Percentiles rank a stretch among this genome's conserved stretches.
These are phyloP conservation scores for Plebejus melissa DNA, from an alignment of 2,888 invertebrate genomes.

Conservation along the genomic window DNA sequence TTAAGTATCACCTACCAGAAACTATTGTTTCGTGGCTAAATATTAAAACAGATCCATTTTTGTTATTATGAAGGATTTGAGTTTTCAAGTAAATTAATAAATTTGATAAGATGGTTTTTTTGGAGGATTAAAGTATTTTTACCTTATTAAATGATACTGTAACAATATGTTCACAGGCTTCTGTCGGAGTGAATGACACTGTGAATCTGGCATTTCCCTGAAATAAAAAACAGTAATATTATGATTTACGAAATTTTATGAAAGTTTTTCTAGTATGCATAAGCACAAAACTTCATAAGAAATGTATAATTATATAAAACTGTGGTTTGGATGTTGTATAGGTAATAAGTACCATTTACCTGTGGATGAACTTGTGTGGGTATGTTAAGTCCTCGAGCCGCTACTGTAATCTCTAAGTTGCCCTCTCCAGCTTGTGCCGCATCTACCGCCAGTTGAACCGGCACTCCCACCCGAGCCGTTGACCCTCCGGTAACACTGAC, in stretches of 20 bases:
- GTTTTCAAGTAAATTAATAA: no score
- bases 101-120: no score
- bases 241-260: slow-evolving; percentile 34
- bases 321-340: background rate
- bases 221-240: slow-evolving; percentile 39
- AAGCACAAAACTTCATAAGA: no score
- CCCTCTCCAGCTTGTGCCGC: slow-evolving; percentile 98
- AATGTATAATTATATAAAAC: no score
- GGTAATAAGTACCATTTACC: slow-evolving; percentile 69
- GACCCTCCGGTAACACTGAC: slow-evolving; percentile 90
- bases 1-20: no score
- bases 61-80: no score
- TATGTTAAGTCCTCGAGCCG: slow-evolving; percentile 94
- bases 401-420: slow-evolving; percentile 97
- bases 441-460: slow-evolving; percentile 97
- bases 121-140: slow-evolving; percentile 39
- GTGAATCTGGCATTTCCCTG: slow-evolving; percentile 87
- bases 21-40: no score
- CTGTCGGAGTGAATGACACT: slow-evolving; percentile 97
- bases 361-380: slow-evolving; percentile 97
- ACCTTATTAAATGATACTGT: slow-evolving; percentile 98
- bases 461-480: slow-evolving; percentile 86
- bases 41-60: no score
- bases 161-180: slow-evolving; percentile 95
- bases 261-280: no score